Percentiles rank a stretch among this genome's conserved stretches.
Conservation (phyloP, 1,140 invertebrate species). For the Melipona quadrifasciata region DNA sequence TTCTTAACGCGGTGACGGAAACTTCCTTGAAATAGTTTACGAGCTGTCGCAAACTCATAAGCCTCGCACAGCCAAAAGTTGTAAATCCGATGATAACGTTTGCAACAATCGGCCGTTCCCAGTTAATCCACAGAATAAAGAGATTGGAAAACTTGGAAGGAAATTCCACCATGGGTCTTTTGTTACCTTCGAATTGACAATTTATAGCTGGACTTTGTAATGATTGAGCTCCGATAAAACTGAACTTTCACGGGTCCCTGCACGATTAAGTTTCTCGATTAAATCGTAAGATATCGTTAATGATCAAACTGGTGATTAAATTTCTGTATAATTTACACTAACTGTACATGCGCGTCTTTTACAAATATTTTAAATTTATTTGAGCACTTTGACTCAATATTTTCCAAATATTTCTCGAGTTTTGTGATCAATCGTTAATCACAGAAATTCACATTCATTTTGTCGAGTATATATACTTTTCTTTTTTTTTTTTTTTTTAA, state of each 20-base stretch:
- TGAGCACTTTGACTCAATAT: not conserved
- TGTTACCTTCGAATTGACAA: not conserved
- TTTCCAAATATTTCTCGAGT: not conserved
- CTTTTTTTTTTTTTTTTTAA: no score
- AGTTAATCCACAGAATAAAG: conserved; percentile 8
- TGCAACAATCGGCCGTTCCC: not conserved
- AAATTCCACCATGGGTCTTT: not conserved
- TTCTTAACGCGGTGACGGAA: not conserved
- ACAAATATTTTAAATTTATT: not conserved
- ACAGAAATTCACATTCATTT: no score
- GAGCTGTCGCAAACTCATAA: not conserved
- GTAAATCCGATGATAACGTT: not conserved
- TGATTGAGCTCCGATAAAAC: not conserved
- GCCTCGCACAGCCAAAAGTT: not conserved
- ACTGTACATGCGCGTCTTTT: no score
- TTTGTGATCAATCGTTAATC: not conserved
- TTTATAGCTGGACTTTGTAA: not conserved
- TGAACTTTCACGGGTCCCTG: not conserved
- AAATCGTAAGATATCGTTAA: no score
- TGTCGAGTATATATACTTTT: no score
- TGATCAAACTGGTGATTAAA: not conserved
- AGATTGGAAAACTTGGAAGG: conserved; percentile 23
- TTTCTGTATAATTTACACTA: not conserved
- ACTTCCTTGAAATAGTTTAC: not conserved
- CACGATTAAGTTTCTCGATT: no score